phyloP scores from a whole-genome alignment of 2,797 vertebrate genomes.

The Gymnodraco acuticeps region DNA sequence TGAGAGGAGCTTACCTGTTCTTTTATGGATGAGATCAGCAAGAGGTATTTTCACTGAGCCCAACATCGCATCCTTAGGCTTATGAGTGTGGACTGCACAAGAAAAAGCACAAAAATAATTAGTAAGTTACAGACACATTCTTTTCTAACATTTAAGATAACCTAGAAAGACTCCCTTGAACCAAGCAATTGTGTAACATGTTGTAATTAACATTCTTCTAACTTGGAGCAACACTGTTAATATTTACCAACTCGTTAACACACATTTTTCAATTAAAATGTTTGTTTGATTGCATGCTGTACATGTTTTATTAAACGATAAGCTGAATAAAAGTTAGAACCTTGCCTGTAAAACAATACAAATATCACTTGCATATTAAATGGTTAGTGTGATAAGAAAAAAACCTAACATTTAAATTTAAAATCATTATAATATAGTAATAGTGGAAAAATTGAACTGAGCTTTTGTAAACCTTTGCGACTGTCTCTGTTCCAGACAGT shows the following conservation, averaged over 20 bases:
- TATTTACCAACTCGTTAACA: background rate
- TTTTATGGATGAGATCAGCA: constrained; percentile 81
- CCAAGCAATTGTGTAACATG: background rate
- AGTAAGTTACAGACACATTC: background rate
- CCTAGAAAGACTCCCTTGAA: too few relatives aligned
- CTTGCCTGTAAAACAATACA: background rate
- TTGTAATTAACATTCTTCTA: background rate
- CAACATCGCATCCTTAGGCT: constrained; percentile 75
- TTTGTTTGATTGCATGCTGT: background rate
- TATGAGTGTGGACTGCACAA: constrained; percentile 34
- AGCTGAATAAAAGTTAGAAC: background rate
- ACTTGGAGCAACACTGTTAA: background rate
- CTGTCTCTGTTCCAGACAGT: constrained; percentile 89
- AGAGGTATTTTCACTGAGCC: constrained; percentile 82
- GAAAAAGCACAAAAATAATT: constrained; percentile 5
- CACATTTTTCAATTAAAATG: background rate
- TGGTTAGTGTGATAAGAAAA: background rate
- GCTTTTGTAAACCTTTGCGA: constrained; percentile 67
- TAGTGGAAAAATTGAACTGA: background rate
- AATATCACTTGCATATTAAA: background rate
- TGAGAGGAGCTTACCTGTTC: constrained; percentile 77
- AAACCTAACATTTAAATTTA: background rate
- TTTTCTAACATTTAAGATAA: background rate
- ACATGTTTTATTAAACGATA: background rate
- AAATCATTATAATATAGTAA: background rate